Evolutionary conservation across 2,797 vertebrate species (phyloP).

Genomic region (Peromyscus melanophrys): DNA sequence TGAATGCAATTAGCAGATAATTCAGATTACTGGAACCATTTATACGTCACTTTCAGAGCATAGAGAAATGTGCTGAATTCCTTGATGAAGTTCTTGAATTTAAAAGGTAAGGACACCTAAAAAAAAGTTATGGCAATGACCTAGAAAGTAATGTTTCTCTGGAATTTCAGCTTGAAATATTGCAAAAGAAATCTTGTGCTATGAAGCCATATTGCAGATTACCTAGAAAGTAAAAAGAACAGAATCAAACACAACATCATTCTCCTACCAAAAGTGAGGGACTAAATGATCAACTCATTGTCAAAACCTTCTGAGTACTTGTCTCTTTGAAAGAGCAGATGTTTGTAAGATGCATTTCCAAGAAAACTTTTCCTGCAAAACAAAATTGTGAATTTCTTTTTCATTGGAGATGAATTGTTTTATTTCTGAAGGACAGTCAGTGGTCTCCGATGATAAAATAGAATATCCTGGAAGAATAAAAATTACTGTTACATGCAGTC

Average conservation of each 20-base stretch:
- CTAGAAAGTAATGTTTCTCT: neutral
- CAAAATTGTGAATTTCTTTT: neutral
- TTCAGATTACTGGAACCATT: slow-evolving; percentile 3
- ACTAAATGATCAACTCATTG: neutral
- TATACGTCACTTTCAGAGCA: neutral
- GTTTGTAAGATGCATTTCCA: no score
- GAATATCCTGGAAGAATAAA: neutral
- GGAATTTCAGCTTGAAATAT: neutral
- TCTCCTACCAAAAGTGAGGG: neutral
- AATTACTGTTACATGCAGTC: neutral
- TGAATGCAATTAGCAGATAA: slow-evolving; percentile 6
- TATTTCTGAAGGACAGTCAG: neutral
- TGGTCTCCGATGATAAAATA: neutral
- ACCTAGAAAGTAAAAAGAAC: neutral
- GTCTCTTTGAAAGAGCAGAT: neutral
- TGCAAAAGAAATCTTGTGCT: neutral
- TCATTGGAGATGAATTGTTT: neutral
- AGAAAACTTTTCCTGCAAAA: neutral
- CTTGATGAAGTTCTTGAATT: neutral
- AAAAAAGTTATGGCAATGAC: neutral
- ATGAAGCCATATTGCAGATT: neutral
- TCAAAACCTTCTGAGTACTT: neutral
- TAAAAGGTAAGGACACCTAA: neutral
- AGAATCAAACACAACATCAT: neutral
- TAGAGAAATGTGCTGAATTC: neutral